Evolutionary conservation across 1,140 invertebrate species (phyloP), one percentile per base, ranked within the genome.

Genomic region (Temnothorax curvispinosus): DNA sequence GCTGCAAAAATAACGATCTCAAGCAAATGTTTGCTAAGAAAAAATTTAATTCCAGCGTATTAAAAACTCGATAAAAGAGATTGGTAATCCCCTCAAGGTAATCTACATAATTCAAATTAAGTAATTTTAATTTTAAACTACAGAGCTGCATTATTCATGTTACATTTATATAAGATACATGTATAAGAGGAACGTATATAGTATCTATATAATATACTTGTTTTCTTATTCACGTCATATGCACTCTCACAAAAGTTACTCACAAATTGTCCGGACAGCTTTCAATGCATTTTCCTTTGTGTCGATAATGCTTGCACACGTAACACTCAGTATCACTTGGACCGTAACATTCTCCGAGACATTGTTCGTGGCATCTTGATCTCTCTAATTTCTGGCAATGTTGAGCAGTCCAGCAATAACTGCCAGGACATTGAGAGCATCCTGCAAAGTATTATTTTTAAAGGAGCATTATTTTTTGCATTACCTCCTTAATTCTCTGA

Each of bases 301-400:
- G 95, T 1, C 94, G 89, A 84, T 91, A 95, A 85, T 96, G 91
- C 74, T 93, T 94, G 91, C 97, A 97, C 4, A 95, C 96, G 87
- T 94, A 94, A 90, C 97, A 97, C 15, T 96, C 93, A 52, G 85
- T 89, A 0, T 94, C 92, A 32, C 86, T 90, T 0, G 93, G 87
- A 7, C 96, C 96, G 15, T 74, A 92, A 91, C 97, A 97, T 3
- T 97, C 97, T 41, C 97, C 97, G 11, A 97, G 90, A 92, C 97
- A 97, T 80, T 96, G 93, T 3, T 92, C 64, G 90, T 96, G 94
- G 89, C 97, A 97, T 74, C 95, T 82, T 7, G 86, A 62, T 71
- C 81, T 90, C 9, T 92, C 86, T 6, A 74, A 88, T n/a, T 77
- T 88, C 67, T 94, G 93, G 38, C 94, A 94, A 27, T 88, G 81